A percentile compares a stretch with the other conserved stretches of the same genome.
phyloP scores from a whole-genome alignment of 2,888 invertebrate genomes.

The Cantharis nigra region DNA sequence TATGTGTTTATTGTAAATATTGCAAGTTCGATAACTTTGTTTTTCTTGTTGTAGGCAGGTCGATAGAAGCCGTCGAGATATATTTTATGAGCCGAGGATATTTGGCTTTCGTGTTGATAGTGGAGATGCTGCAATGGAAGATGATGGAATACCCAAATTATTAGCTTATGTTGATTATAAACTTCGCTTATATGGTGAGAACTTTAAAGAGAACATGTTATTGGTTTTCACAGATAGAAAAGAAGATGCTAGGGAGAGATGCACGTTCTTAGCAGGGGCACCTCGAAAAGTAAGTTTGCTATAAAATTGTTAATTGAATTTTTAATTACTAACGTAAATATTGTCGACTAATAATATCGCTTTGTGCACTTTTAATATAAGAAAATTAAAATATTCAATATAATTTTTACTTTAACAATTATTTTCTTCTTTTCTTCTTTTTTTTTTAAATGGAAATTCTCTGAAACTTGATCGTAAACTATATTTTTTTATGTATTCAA shows the following conservation, averaged over 20 bases:
- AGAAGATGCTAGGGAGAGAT: conserved; percentile 62
- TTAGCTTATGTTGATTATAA: conserved; percentile 64
- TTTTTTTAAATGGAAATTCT: too few relatives aligned
- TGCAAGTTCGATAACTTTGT: neutral
- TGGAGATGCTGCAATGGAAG: conserved; percentile 59
- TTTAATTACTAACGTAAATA: too few relatives aligned
- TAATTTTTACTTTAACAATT: too few relatives aligned
- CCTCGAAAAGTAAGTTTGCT: neutral
- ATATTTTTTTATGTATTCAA: too few relatives aligned
- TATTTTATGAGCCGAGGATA: conserved; percentile 43
- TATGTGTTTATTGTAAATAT: neutral
- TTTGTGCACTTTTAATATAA: too few relatives aligned
- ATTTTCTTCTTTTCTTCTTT: too few relatives aligned
- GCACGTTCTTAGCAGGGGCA: conserved; percentile 48
- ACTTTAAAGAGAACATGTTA: conserved; percentile 67
- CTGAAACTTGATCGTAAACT: too few relatives aligned
- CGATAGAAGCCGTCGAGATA: neutral
- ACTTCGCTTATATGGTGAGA: conserved; percentile 75
- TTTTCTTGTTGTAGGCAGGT: conserved; percentile 9
- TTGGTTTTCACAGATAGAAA: conserved; percentile 72
- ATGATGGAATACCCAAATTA: conserved; percentile 70
- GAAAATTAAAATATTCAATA: neutral
- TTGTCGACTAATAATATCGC: too few relatives aligned
- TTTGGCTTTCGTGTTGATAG: conserved; percentile 64
- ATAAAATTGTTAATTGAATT: neutral